Percentiles rank a stretch among this genome's conserved stretches.
These are phyloP conservation scores for Cercopithecus petaurista DNA, from an alignment of 2,797 vertebrate species.

Conservation along the genomic window DNA sequence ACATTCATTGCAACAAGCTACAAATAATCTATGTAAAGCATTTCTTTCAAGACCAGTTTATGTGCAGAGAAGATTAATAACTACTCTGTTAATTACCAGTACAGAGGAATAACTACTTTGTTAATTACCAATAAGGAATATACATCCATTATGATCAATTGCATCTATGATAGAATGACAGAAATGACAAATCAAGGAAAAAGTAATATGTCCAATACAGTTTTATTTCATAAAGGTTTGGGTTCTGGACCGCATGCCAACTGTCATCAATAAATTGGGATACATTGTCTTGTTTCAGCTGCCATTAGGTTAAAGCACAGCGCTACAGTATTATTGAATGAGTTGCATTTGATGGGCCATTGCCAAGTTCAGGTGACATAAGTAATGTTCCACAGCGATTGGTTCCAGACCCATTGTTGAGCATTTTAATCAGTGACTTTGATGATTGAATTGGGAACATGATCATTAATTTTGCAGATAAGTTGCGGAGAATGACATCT, in stretches of 20 bases:
- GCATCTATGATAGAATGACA: neutral
- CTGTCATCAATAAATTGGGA: conserved; percentile 50
- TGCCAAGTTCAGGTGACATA: conserved; percentile 67
- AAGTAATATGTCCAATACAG: neutral
- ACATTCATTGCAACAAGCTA: neutral
- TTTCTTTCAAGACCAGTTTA: neutral
- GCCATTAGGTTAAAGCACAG: conserved; percentile 14
- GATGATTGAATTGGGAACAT: conserved; percentile 49
- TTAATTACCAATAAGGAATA: neutral
- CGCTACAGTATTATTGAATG: conserved; percentile 1
- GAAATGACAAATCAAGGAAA: neutral
- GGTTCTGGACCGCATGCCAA: neutral
- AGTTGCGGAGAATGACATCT: conserved; percentile 42
- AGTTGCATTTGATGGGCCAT: conserved; percentile 42
- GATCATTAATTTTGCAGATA: conserved; percentile 65
- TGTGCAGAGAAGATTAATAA: neutral
- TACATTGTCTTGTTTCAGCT: conserved; percentile 28
- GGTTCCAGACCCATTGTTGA: conserved; percentile 19
- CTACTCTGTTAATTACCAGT: neutral
- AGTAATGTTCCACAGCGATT: conserved; percentile 43
- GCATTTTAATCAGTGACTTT: conserved; percentile 64
- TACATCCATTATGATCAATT: neutral
- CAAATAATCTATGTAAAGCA: neutral
- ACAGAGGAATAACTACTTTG: neutral
- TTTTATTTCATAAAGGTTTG: conserved; percentile 43